Base-by-base conservation (phyloP, 2,888 invertebrate genomes). In the Andrena bucephala region DNA sequence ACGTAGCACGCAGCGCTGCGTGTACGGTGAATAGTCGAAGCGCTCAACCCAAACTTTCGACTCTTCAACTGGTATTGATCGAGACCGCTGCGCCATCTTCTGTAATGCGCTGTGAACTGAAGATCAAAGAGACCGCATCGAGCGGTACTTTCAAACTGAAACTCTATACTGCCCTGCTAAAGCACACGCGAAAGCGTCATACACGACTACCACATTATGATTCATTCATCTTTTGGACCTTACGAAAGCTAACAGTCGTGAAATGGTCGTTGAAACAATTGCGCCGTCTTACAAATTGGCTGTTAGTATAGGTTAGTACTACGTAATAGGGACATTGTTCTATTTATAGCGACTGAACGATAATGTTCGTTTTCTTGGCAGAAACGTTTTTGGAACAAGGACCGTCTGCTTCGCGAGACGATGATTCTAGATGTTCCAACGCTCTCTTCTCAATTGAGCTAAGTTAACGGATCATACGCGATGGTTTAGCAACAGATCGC, bases 381-480 rank as follows among this genome's bases (percentile, higher is more conserved):
- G 29, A 48, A 33, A 60, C 59, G 48, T 42, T 65, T 83, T 84
- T 42, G 66, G 67, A 63, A 42, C 59, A 66, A 66, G 71, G 52
- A 57, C 71, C 67, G 68, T 74, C 36, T 54, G 20, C 62, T 59
- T 27, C 31, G 54, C 16, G 20, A 7, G 20, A 59, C 59, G 16
- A 31, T 16, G 42, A 42, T 83, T 84, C 84, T 83, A 72, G 84
- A 83, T 50, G 62, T 70, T 79, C 73, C 79, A 59, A 69, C n/a
- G 66, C 62, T 66, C 73, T 60, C 70, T 66, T 66, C 69, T 76
- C 76, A 83, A 84, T 83, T 83, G 83, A 83, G 83, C 76, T 76
- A 79, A 63, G 63, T 59, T 72, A 83, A 70, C 50, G 16, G 52
- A 60, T 75, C 57, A 72, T 50, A 13, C 7, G 54, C 24, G 27